These are phyloP conservation scores for Chelonoidis abingdonii DNA, from an alignment of 2,113 vertebrate species.

Conservation along the genomic window DNA sequence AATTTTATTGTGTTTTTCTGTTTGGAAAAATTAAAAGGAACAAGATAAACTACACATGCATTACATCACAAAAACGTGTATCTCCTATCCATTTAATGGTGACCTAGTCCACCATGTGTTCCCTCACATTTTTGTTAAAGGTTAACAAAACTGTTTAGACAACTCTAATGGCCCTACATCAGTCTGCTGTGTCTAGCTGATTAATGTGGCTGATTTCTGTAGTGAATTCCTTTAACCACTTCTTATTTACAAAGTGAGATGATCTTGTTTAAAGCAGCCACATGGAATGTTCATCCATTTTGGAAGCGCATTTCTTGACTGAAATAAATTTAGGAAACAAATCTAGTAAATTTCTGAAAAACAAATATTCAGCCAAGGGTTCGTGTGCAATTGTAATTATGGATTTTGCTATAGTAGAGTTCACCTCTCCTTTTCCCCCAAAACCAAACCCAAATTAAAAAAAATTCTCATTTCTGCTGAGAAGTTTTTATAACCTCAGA, in stretches of 20 bases:
- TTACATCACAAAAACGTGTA: not conserved
- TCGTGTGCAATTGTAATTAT: not conserved
- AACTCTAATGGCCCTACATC: constrained; percentile 66
- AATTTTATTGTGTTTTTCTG: not conserved
- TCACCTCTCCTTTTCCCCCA: constrained; percentile 46
- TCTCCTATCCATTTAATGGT: constrained; percentile 6
- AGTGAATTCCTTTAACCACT: constrained; percentile 72
- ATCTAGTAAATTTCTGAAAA: constrained; percentile 29
- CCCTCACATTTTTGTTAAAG: constrained; percentile 73
- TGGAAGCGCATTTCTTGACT: constrained; percentile 28
- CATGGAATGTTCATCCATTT: constrained; percentile 60
- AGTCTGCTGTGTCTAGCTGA: constrained; percentile 66
- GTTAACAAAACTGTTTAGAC: constrained; percentile 80
- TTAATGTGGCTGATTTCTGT: constrained; percentile 72
- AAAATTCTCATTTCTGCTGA: not conserved
- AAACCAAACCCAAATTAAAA: not conserved
- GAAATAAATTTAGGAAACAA: constrained; percentile 47
- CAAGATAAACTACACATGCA: constrained; percentile 1
- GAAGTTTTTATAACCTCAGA: not conserved
- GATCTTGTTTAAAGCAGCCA: constrained; percentile 68
- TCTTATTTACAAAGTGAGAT: constrained; percentile 62
- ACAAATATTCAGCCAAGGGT: not conserved
- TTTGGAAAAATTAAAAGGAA: constrained; percentile 21
- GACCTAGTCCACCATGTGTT: constrained; percentile 20
- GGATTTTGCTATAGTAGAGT: not conserved